Evolutionary conservation across 2,113 vertebrate species (phyloP).

Genomic region (Ornithorhynchus anatinus): DNA sequence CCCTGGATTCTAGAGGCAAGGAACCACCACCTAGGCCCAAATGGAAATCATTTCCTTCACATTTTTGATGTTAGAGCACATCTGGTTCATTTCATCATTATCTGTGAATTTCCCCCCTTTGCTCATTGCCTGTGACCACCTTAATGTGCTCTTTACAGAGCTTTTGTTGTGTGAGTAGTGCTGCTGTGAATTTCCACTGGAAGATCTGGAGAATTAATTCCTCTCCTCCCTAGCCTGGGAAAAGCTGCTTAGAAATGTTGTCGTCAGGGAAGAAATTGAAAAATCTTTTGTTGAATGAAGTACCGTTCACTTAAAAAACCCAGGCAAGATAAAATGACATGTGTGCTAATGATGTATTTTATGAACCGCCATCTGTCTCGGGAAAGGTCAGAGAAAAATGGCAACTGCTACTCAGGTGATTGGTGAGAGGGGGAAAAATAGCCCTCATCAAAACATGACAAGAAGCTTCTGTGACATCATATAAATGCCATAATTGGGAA

Average conservation of each 20-base stretch:
- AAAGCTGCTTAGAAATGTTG: slow-evolving; percentile 43
- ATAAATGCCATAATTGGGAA: slow-evolving; percentile 99
- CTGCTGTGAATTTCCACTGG: fast-evolving
- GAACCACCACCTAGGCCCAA: not conserved
- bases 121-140: not conserved
- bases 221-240: fast-evolving
- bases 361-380: slow-evolving; percentile 80
- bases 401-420: slow-evolving; percentile 71
- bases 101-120: not conserved
- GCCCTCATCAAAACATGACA: slow-evolving; percentile 80
- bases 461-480: slow-evolving; percentile 92
- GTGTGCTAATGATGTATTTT: slow-evolving; percentile 85
- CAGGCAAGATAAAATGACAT: slow-evolving; percentile 76
- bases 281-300: slow-evolving; percentile 80
- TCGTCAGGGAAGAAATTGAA: slow-evolving; percentile 55
- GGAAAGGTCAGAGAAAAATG: slow-evolving; percentile 87
- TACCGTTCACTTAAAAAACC: slow-evolving; percentile 76
- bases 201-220: not conserved
- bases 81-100: not conserved
- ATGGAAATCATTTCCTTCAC: too few species aligned
- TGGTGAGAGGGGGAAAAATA: slow-evolving; percentile 73
- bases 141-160: not conserved
- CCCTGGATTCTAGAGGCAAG: too few species aligned
- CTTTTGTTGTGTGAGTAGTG: not conserved
- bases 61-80: not conserved